Evolutionary conservation across 2,113 vertebrate species (phyloP), one percentile per base, ranked within the genome.

Genomic region (Pangasianodon gigas): DNA sequence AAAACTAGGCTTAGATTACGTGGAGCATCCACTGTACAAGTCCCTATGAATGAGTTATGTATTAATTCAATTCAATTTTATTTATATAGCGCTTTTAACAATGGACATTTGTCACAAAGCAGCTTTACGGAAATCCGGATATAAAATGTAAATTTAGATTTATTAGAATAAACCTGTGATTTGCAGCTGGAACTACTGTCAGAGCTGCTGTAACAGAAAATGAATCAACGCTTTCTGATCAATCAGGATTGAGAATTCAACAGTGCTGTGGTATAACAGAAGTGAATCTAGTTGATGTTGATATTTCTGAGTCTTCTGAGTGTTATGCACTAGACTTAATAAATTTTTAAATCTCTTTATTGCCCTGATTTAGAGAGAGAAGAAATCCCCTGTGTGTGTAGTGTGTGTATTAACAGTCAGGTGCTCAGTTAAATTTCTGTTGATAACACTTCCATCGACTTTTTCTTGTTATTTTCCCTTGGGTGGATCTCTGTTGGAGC

Each of bases 401-500:
- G 75, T 46, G 18, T 75, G 41, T 46, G 48, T 52, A 52, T 2
- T 6, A 32, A 8, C 52, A 58, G 9, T 83, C n/a, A 37, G 32
- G 54, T 2, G 21, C 19, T 24, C 32, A 26, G 82, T 24, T 60
- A 58, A 21, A 60, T 58, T 81, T 81, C 14, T 16, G 21, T 29
- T 79, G 29, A 3, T 13, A 46, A 32, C 26, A 52, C 79, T 32
- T 32, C 32, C 79, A 81, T 81, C 3, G 79, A 81, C 79, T 18
- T 54, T 52, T 8, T 79, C 44, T 29, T 51, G 44, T 79, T 79
- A 51, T 48, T 79, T 79, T 46, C 75, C 75, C 46, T 51, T 79
- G 75, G 75, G 46, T 79, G 46, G 46, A 79, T 79, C 75, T 79
- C 75, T 29, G 77, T 29, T 80, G 77, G 77, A 80, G 77, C 77